Evolutionary conservation across 23 tunicate species (phyloP).

Genomic region (Ciona savignyi): DNA sequence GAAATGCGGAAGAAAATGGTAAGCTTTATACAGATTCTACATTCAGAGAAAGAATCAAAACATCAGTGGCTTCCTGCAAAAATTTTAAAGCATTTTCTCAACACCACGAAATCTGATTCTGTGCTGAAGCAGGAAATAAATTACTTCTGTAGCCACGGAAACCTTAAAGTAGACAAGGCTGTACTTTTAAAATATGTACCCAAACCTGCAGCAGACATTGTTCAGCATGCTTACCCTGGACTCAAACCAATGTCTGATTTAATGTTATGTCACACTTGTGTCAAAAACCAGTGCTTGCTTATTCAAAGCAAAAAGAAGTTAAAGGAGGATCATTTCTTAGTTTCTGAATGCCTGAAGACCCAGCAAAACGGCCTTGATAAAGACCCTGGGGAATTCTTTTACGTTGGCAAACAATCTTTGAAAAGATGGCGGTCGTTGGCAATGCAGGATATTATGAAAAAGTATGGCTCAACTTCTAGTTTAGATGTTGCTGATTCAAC

Average conservation of each 20-base stretch:
- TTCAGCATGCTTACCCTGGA: constrained; percentile 5
- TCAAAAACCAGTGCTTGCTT: constrained; percentile 35
- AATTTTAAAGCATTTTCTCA: constrained; percentile 31
- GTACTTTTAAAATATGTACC: constrained; percentile 46
- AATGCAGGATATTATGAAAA: constrained; percentile 9
- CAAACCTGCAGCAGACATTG: constrained; percentile 27
- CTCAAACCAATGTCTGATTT: not conserved
- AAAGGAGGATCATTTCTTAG: constrained; percentile 15
- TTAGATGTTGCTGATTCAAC: not conserved
- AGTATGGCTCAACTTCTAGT: not conserved
- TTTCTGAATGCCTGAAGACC: constrained; percentile 22
- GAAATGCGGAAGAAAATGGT: constrained; percentile 7
- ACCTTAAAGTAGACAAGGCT: constrained; percentile 31
- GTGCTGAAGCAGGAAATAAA: constrained; percentile 3
- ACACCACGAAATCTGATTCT: constrained; percentile 1
- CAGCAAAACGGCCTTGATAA: not conserved
- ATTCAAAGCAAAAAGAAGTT: constrained; percentile 27
- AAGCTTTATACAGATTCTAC: constrained; percentile 10
- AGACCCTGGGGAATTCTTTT: constrained; percentile 13
- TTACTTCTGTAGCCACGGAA: constrained; percentile 51
- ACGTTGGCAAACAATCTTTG: constrained; percentile 51
- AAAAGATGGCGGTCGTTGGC: constrained; percentile 61
- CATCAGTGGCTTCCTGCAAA: constrained; percentile 54
- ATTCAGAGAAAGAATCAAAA: not conserved
- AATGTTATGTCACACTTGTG: constrained; percentile 54